Evolutionary conservation across 2,888 invertebrate species (phyloP).

Genomic region (Drosophila niveifrons): DNA sequence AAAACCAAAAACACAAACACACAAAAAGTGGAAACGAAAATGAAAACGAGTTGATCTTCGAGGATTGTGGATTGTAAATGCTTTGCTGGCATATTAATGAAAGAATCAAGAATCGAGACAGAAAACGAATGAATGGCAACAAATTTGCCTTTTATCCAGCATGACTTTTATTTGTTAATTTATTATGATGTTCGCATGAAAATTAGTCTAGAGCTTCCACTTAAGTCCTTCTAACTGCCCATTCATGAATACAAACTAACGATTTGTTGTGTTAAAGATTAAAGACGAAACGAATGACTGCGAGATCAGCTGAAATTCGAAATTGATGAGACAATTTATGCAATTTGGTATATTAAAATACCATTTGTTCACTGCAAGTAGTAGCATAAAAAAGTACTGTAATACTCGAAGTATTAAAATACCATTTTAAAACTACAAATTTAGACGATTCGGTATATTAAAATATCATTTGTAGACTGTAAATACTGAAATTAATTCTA

Average conservation of each 20-base stretch:
- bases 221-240: constrained; percentile 65
- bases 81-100: constrained; percentile 44
- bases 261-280: background rate
- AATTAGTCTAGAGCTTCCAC: constrained; percentile 71
- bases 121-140: constrained; percentile 54
- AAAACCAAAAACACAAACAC: constrained; percentile 10
- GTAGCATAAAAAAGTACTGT: too few species aligned
- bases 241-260: constrained; percentile 49
- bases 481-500: too few species aligned
- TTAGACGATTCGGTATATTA: too few species aligned
- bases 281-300: background rate
- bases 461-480: too few species aligned
- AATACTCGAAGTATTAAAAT: too few species aligned
- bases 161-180: constrained; percentile 79
- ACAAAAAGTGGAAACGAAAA: constrained; percentile 9
- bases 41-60: constrained; percentile 9
- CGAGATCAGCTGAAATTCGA: background rate
- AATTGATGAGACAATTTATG: background rate
- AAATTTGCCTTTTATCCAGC: constrained; percentile 67
- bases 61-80: constrained; percentile 54
- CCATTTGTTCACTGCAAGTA: too few species aligned
- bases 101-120: constrained; percentile 42
- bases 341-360: background rate
- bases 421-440: too few species aligned
- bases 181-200: constrained; percentile 78